These are phyloP conservation scores for Rattus rattus DNA, from an alignment of 2,113 vertebrate genomes.

Conservation along the genomic window DNA sequence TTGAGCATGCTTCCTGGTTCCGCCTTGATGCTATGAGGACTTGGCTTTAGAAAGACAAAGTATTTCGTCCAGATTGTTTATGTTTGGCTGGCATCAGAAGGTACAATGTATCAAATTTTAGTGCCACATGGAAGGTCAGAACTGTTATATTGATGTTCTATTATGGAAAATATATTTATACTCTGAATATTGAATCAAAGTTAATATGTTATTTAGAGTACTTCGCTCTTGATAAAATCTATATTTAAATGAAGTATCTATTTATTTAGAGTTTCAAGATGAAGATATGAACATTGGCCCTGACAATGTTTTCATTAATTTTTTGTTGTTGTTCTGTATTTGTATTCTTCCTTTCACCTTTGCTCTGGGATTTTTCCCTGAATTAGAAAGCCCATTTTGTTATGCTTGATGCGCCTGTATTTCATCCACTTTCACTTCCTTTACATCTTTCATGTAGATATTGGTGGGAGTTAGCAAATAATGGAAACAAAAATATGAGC, in stretches of 20 bases:
- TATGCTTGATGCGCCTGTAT: not conserved
- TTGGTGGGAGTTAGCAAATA: slow-evolving; percentile 40
- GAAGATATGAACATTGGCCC: not conserved
- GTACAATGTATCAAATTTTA: not conserved
- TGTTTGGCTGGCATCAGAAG: rapidly evolving
- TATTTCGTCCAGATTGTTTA: not conserved
- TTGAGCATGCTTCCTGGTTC: not conserved
- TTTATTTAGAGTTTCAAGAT: not conserved
- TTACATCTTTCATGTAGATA: slow-evolving; percentile 21
- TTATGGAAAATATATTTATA: not conserved
- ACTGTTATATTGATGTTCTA: not conserved
- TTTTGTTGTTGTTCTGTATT: not conserved
- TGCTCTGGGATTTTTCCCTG: not conserved
- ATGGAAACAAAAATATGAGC: not conserved
- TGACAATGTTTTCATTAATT: not conserved
- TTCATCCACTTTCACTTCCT: not conserved
- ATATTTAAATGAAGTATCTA: not conserved
- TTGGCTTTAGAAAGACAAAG: not conserved
- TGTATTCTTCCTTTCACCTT: not conserved
- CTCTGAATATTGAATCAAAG: not conserved
- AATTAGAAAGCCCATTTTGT: not conserved
- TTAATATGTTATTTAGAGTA: not conserved
- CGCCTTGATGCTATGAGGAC: not conserved
- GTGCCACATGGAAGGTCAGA: rapidly evolving
- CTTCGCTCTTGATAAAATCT: not conserved